A percentile compares a stretch with the other conserved stretches of the same genome.
Evolutionary conservation across 2,797 vertebrate genomes (phyloP).

Genomic region (Brachyrhaphis roseni): DNA sequence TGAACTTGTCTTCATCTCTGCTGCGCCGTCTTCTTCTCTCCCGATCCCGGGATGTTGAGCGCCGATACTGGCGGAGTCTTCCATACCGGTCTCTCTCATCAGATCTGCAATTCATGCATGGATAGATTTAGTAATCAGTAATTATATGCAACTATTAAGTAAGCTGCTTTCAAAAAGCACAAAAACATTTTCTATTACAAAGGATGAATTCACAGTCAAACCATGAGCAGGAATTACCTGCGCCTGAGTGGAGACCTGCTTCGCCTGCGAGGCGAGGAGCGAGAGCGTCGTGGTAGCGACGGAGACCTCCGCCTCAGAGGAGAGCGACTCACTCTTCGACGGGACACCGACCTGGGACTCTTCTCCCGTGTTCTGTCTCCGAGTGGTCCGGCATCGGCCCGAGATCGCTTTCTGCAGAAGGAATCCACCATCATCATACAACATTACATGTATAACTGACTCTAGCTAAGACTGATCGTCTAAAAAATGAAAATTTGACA

Average conservation of each 20-base stretch:
- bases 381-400: slow-evolving; percentile 82
- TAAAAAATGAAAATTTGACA: not conserved
- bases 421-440: not conserved
- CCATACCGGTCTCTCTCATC: slow-evolving; percentile 88
- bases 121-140: not conserved
- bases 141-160: not conserved
- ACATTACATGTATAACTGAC: not conserved
- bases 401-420: slow-evolving; percentile 84
- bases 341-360: slow-evolving; percentile 77
- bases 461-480: not conserved
- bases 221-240: slow-evolving; percentile 66
- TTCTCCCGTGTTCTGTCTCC: slow-evolving; percentile 88
- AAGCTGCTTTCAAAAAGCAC: not conserved
- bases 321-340: slow-evolving; percentile 89
- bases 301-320: slow-evolving; percentile 89
- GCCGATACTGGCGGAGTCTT: slow-evolving; percentile 84
- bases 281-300: slow-evolving; percentile 78
- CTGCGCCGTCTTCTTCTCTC: slow-evolving; percentile 86
- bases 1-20: slow-evolving; percentile 97
- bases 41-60: slow-evolving; percentile 90
- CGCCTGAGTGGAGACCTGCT: slow-evolving; percentile 88
- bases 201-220: not conserved
- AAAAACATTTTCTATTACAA: not conserved
- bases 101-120: slow-evolving; percentile 61
- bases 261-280: slow-evolving; percentile 86